Base-by-base conservation (phyloP, 2,888 invertebrate genomes). In the Stenchaetothrips biformis region DNA sequence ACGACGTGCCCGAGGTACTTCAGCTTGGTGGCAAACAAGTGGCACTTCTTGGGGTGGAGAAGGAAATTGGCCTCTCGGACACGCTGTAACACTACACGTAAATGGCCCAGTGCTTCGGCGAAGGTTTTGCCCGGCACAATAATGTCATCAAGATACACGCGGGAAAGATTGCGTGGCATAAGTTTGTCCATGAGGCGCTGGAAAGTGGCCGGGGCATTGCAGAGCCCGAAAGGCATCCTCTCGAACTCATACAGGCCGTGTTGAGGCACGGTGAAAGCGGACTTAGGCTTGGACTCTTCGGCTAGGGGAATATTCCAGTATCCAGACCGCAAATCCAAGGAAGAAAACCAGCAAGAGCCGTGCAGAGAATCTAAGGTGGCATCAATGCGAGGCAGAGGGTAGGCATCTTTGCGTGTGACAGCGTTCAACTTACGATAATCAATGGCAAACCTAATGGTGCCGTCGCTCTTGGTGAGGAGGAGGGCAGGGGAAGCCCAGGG, bases 1-100 rank as follows among this genome's bases (percentile, higher is more conserved):
- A 85, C 82, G 0, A 84, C 62, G 77, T 84, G 84, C 0, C 85
- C 85, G 0, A 85, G 81, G 59, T 83, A 84, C n/a, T 80, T 79
- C 0, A 85, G 59, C 47, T 82, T 80, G 9, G 21, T 67, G 21
- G 80, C 80, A 7, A 80, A 82, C 79, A 85, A 84, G 9, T 82
- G 53, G 48, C 84, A 83, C 81, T 85, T 84, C 0, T 81, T 80
- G 0, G 79, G 37, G 13, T 84, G 83, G 2, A 85, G 79, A 27
- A 80, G 82, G 7, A 85, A 49, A 3, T 82, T 82, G 0, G 83
- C 83, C 0, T 80, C 78, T 1, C 80, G 27, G 1, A 83, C 79
- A 18, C 80, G 48, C 9, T 82, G 37, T 6, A 84, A 82, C 4
- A 84, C 82, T 1, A 48, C 79, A 62, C 78, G 13, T 6, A 84